Evolutionary conservation across 2,113 vertebrate species (phyloP).

Genomic region (Etia nguti): DNA sequence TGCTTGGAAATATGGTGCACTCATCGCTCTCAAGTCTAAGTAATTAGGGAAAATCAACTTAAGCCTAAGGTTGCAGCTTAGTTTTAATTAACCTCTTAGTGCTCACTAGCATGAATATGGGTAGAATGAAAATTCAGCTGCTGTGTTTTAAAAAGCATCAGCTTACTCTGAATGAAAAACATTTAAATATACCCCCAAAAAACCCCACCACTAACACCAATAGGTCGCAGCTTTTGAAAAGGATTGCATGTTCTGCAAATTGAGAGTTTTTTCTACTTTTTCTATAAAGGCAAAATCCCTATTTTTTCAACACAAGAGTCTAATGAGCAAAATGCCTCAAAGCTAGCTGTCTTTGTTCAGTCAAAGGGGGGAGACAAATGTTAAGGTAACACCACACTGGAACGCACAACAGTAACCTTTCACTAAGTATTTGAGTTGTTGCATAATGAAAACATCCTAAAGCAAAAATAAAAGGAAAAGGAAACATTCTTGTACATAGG

Average conservation of each 20-base stretch:
- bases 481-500: neutral
- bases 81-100: neutral
- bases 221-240: neutral
- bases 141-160: neutral
- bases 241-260: neutral
- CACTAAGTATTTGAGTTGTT: neutral
- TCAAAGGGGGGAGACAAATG: neutral
- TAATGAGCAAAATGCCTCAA: neutral
- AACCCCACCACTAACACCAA: neutral
- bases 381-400: neutral
- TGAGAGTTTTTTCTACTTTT: neutral
- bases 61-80: neutral
- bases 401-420: neutral
- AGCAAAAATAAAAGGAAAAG: neutral
- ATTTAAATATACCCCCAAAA: neutral
- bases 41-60: slow-evolving; percentile 9
- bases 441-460: neutral
- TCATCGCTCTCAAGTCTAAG: neutral
- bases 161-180: neutral
- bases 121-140: neutral
- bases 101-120: neutral
- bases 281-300: neutral
- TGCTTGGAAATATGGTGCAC: neutral
- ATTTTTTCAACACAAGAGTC: neutral
- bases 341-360: neutral